These are phyloP conservation scores for Trachelipus rathkii DNA, from an alignment of 1,140 invertebrate species.

Conservation along the genomic window DNA sequence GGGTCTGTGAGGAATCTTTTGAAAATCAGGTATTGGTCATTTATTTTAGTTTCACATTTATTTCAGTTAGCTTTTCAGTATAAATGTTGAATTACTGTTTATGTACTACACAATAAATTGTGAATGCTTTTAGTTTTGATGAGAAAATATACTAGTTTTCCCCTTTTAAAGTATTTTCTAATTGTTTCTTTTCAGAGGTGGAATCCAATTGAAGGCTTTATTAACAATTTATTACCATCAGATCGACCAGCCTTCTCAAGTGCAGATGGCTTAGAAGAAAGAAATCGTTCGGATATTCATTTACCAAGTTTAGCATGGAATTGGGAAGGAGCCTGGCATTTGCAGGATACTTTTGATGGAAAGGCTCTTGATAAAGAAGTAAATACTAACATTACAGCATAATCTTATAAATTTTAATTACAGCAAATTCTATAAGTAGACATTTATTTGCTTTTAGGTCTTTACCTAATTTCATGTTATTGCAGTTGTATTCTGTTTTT, in stretches of 20 bases:
- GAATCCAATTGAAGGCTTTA: constrained; percentile 84
- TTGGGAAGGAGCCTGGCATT: constrained; percentile 88
- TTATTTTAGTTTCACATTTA: constrained; percentile 2
- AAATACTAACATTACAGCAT: not conserved
- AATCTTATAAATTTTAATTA: no score
- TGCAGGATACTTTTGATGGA: constrained; percentile 80
- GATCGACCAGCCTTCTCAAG: constrained; percentile 76
- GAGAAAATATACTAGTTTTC: not conserved
- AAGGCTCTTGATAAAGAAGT: constrained; percentile 75
- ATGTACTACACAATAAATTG: no score
- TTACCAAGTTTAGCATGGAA: constrained; percentile 87
- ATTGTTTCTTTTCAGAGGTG: constrained; percentile 61
- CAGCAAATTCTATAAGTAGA: not conserved
- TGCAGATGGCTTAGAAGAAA: constrained; percentile 70
- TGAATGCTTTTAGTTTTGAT: no score
- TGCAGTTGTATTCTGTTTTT: constrained; percentile 12
- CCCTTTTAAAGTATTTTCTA: not conserved
- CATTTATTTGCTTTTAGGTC: not conserved
- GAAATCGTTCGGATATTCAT: constrained; percentile 71
- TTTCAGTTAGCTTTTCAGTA: not conserved
- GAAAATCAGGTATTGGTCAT: constrained; percentile 73
- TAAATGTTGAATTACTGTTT: no score
- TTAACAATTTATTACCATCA: constrained; percentile 71
- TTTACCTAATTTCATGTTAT: not conserved
- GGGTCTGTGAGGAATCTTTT: constrained; percentile 82